These are phyloP conservation scores for Catagonus wagneri DNA, from an alignment of 2,113 vertebrate species.

Conservation along the genomic window DNA sequence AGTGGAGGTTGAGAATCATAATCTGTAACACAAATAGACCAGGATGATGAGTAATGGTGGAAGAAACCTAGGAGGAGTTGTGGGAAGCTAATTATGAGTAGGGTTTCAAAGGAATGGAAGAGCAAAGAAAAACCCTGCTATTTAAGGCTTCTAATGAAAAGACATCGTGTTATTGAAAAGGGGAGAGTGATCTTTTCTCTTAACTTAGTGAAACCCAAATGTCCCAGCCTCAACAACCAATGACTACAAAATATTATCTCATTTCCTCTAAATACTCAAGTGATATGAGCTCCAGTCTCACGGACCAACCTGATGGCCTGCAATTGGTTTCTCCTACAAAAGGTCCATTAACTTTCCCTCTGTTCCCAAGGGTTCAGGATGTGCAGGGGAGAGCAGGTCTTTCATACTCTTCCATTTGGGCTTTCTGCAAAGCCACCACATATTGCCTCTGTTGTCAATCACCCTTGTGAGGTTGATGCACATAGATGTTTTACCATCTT, in stretches of 20 bases:
- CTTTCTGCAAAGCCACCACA: background rate
- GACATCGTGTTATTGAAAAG: constrained; percentile 67
- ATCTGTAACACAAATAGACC: constrained; percentile 65
- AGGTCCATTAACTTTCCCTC: background rate
- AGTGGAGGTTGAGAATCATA: constrained; percentile 35
- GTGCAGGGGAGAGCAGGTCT: background rate
- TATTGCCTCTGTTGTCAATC: background rate
- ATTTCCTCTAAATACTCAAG: background rate
- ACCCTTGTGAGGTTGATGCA: background rate
- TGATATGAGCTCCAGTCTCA: background rate
- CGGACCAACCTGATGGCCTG: background rate
- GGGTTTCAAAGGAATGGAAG: constrained; percentile 68
- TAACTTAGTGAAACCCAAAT: constrained; percentile 63
- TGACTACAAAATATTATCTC: constrained; percentile 27
- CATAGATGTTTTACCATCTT: background rate
- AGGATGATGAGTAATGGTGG: constrained; percentile 72
- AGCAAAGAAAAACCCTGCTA: constrained; percentile 71
- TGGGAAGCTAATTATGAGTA: constrained; percentile 81
- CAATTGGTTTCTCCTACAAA: background rate
- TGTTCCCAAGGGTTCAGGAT: background rate
- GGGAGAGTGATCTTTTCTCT: constrained; percentile 55
- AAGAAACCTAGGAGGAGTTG: constrained; percentile 65
- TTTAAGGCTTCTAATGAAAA: constrained; percentile 78
- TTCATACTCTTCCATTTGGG: background rate
- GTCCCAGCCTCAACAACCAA: constrained; percentile 26